Percentiles rank a stretch among this genome's conserved stretches.
phyloP scores from a whole-genome alignment of 1,140 invertebrate genomes.

The Euschistus heros region DNA sequence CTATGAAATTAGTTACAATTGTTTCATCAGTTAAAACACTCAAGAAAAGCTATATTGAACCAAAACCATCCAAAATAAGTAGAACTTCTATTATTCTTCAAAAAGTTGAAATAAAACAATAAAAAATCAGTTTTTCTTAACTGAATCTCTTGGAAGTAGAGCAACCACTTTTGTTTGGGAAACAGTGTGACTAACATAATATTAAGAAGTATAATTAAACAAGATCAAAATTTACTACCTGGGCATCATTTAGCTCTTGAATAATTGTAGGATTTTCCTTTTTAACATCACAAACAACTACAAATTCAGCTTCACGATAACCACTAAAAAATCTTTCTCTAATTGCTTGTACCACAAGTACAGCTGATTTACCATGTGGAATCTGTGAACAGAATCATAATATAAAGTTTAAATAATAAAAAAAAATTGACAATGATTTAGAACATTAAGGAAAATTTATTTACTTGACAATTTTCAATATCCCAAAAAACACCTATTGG shows the following conservation, averaged over 20 bases:
- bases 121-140: too few relatives aligned
- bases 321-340: slow-evolving; percentile 64
- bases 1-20: too few relatives aligned
- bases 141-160: background rate
- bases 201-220: background rate
- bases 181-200: background rate
- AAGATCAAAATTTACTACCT: slow-evolving; percentile 43
- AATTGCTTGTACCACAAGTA: slow-evolving; percentile 64
- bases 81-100: too few relatives aligned
- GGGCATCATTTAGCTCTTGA: slow-evolving; percentile 77
- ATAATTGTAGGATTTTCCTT: slow-evolving; percentile 68
- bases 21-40: too few relatives aligned
- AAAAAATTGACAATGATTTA: slow-evolving; percentile 44
- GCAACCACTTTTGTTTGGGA: background rate
- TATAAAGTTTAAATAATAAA: slow-evolving; percentile 68
- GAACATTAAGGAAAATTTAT: slow-evolving; percentile 31
- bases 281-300: slow-evolving; percentile 53
- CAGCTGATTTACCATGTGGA: slow-evolving; percentile 67
- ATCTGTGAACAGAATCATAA: slow-evolving; percentile 42
- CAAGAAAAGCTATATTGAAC: too few relatives aligned
- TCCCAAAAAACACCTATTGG: slow-evolving; percentile 89
- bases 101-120: too few relatives aligned
- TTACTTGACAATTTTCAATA: slow-evolving; percentile 67
- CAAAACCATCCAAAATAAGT: too few relatives aligned
- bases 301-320: slow-evolving; percentile 75